Percentiles rank a stretch among this genome's conserved stretches.
Evolutionary conservation across 1,140 invertebrate species (phyloP).

Genomic region (Leguminivora glycinivorella): DNA sequence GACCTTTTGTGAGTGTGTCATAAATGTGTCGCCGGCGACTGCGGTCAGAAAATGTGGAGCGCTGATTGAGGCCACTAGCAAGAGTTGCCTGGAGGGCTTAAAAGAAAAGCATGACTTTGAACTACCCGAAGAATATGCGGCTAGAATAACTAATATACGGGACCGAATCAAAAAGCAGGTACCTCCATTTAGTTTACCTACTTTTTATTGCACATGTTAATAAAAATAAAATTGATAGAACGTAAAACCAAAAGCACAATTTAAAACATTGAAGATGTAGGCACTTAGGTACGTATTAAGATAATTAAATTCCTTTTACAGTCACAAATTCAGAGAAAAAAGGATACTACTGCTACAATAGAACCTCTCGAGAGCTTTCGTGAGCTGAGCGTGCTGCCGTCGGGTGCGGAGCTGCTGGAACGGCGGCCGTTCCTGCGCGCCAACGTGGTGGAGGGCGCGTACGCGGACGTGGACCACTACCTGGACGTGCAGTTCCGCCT

Average conservation of each 20-base stretch:
- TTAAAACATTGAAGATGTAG: too few species aligned
- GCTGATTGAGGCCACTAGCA: conserved; percentile 58
- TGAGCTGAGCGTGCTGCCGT: conserved; percentile 71
- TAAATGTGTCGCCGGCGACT: conserved; percentile 60
- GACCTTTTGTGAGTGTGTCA: conserved; percentile 55
- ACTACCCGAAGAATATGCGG: conserved; percentile 52
- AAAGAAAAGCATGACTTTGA: conserved; percentile 53
- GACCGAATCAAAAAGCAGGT: conserved; percentile 45
- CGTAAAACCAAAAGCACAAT: too few species aligned
- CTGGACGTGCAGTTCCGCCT: conserved; percentile 88
- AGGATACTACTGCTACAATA: conserved; percentile 44
- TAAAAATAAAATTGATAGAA: too few species aligned
- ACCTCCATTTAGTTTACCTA: too few species aligned
- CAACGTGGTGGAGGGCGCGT: conserved; percentile 82
- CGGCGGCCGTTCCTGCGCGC: conserved; percentile 75
- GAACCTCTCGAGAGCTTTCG: conserved; percentile 74
- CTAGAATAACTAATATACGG: conserved; percentile 53
- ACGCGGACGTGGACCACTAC: conserved; percentile 84
- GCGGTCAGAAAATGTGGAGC: conserved; percentile 58
- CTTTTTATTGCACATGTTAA: too few species aligned
- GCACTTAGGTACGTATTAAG: too few species aligned
- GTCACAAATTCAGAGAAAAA: conserved; percentile 35
- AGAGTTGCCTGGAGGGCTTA: conserved; percentile 60
- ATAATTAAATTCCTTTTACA: not conserved
- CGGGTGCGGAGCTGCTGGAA: conserved; percentile 52